phyloP scores from a whole-genome alignment of 2,113 vertebrate species.

The Rynchops niger region DNA sequence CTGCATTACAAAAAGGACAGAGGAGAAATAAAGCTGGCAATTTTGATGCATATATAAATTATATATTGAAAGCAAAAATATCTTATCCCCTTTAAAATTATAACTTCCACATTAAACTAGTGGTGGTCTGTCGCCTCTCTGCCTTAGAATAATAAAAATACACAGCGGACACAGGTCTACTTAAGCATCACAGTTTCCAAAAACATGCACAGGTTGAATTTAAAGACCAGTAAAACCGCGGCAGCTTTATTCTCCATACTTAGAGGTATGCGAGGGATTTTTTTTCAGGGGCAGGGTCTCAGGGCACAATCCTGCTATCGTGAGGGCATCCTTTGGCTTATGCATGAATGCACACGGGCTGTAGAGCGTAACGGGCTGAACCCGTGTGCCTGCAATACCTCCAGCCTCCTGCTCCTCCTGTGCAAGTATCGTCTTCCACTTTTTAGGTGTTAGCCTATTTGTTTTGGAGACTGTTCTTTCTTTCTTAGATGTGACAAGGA shows the following conservation, averaged over 20 bases:
- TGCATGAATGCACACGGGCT: rapidly evolving
- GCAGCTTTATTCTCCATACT: not conserved
- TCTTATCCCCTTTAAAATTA: not conserved
- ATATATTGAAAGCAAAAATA: not conserved
- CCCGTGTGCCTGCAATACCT: not conserved
- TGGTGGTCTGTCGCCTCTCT: not conserved
- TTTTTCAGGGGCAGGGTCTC: not conserved
- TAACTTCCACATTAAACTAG: not conserved
- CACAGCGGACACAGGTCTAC: not conserved
- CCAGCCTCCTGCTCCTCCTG: not conserved
- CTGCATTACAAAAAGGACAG: not conserved
- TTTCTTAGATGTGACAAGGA: not conserved
- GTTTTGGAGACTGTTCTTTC: not conserved
- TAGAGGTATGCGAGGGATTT: not conserved
- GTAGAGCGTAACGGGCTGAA: rapidly evolving
- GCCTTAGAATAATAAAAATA: not conserved
- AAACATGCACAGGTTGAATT: rapidly evolving
- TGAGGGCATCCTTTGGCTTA: not conserved
- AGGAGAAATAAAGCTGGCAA: not conserved
- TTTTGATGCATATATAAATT: not conserved
- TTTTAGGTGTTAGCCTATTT: not conserved
- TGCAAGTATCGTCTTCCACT: not conserved
- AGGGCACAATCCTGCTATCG: not conserved
- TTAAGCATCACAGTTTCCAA: not conserved
- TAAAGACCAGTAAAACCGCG: not conserved